Base-by-base conservation (phyloP, 2,797 vertebrate genomes). In the Phylloscopus collybita region DNA sequence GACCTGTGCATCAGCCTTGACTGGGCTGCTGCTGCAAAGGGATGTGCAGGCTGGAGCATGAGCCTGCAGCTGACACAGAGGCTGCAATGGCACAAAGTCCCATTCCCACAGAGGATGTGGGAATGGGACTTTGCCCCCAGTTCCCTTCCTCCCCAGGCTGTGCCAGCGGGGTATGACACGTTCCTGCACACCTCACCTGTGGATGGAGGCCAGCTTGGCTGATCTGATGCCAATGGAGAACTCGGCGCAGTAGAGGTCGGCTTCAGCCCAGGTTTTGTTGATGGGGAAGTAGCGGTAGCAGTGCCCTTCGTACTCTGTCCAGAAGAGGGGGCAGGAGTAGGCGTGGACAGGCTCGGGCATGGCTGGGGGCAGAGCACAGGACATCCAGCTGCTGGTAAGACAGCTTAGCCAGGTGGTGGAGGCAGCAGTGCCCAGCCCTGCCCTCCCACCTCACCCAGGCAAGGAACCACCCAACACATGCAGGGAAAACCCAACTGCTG, bases 201-300 rank as follows among this genome's bases (percentile, higher is more conserved):
- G 98, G 85, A 98, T 97, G 80, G 98, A 98, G 59, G 98, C 97
- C 95, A 98, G 97, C 90, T 98, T 98, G 92, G 98, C 98, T 2
- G 98, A 98, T 27, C 97, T 97, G 93, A 98, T 97, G 85, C 98
- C 97, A 0, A 98, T 97, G 84, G 98, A 98, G 96, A 99, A 98
- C 93, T 98, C 98, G 0, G 98, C 97, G 0, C 98, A 98, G 40
- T 98, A 98, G 51, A 98, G 96, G 74, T 98, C 98, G 0, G 98
- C 98, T 79, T 98, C 98, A 0, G 98, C 98, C 98, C 98, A 98
- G 22, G 98, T 98, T 88, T 98, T 98, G 88, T 97, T 98, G 95
- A 98, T 75, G 22, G 98, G 98, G 86, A 98, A 98, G 94, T 98
- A 98, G 16, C 98, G 96, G 73, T 98, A 98, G 94, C 98, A 98